Evolutionary conservation across 53 echinoderm and acorn worm species (phyloP), one percentile per base, ranked within the genome.

Genomic region (Antedon mediterranea): DNA sequence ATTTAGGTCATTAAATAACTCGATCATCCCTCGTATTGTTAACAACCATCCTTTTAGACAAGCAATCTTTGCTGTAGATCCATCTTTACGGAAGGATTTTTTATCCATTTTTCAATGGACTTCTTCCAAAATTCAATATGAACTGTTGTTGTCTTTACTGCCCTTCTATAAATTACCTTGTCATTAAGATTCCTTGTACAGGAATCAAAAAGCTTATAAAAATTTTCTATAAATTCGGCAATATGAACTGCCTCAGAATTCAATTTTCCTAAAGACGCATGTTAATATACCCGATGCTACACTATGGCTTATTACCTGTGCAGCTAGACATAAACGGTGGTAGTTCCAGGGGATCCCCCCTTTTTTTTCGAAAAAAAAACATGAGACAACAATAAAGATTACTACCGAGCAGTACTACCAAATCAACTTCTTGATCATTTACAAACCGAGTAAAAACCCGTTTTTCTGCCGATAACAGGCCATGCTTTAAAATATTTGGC

Each of bases 141-240:
- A 15, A 73, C 33, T 28, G 79, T 78, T 1, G 57, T 74, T 29
- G 33, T 74, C 28, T 43, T 83, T 8, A 72, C 78, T 83, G 83
- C 77, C 73, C 72, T 78, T 28, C 83, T 78, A 18, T 75, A 78
- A 26, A 70, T 78, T 76, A 41, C 70, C 30, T 34, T 28, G 30
- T 72, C 72, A 42, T n/a, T n/a, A n/a, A n/a, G 41, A 13, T 13
- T 13, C 74, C 84, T 78, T 15, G 84, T 86, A 30, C 78, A 70
- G 37, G 79, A 80, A 71, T 82, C 82, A 73, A 86, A 86, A 7
- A 86, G 31, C 27, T 33, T 28, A 57, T 86, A 86, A n/a, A n/a
- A n/a, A n/a, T n/a, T n/a, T n/a, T n/a, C n/a, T n/a, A n/a, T n/a
- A n/a, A n/a, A n/a, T n/a, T 86, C 73, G 43, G 81, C 78, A 28